Evolutionary conservation across 2,113 vertebrate species (phyloP), one percentile per base, ranked within the genome.

Genomic region (Silurus meridionalis): DNA sequence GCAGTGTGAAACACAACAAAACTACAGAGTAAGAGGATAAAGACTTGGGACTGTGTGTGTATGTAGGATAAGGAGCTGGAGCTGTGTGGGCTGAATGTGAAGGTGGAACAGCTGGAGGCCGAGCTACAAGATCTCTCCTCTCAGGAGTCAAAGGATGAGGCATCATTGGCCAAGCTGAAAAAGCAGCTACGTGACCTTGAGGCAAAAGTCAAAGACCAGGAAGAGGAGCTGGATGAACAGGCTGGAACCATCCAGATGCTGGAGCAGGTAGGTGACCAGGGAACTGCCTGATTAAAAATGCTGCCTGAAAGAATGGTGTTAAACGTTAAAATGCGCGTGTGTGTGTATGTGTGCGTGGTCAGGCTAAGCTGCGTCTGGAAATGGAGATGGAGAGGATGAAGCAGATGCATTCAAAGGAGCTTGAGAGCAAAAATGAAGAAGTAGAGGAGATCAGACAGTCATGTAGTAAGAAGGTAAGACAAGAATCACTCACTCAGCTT

Each of bases 181-280:
- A 99, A 98, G 91, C 97, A 98, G 90, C 95, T 99, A 79, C 95
- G 97, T 3, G 97, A 99, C 89, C 93, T 99, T 80, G 97, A 99
- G 89, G 97, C 97, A 8, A 98, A 98, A 91, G 97, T 96, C 91
- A 99, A 99, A 88, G 98, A 99, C 91, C 98, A 99, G 92, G 98
- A 99, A 91, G 98, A 99, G 90, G 98, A 99, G 93, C 95, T 99
- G 88, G 98, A 99, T 0, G 98, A 99, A 89, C 98, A 99, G 91
- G 98, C 98, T 3, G 98, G 97, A 86, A 97, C 90, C 90, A 99
- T 99, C 92, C 98, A 99, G 94, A 97, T 98, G 96, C 93, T 99
- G 92, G 98, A 99, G 88, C 98, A 99, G 97, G 98, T 99, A 93
- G 55, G 74, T 69, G 21, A 6, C 6, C 0, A 21, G 74, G 50